Base-by-base conservation (phyloP, 1,140 invertebrate species). In the Delia radicum region DNA sequence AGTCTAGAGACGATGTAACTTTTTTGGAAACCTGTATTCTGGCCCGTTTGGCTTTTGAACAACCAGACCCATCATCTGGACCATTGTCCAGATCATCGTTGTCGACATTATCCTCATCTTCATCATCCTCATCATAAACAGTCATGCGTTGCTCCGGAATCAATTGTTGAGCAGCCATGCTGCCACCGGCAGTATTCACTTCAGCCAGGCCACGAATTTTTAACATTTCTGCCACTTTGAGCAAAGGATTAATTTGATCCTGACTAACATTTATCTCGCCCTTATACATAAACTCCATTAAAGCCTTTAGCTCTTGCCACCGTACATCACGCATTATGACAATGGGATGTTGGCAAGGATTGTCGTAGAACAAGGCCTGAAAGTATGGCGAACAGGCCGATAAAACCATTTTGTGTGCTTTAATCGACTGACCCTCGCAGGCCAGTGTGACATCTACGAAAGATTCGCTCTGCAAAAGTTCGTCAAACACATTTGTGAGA, bases 351-450 rank as follows among this genome's bases (percentile, higher is more conserved):
- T 94, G 92, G 87, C 95, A 96, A 26, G 95, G 95, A 85, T 96
- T 96, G 79, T 96, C 95, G 88, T 94, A 94, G 87, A 97, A 95
- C 62, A 98, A 88, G 3, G 92, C 90, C 86, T 96, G 95, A 87
- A 97, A 97, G 87, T 96, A 97, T 3, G 95, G 94, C 79, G 94
- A 95, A 88, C 95, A 97, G 18, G 96, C 95, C 8, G 95, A 96
- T 61, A 97, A 87, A 2, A 97, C 94, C 91, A 97, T 94, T 84
- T 96, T 96, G 89, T 97, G 95, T 2, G 95, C 95, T 85, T 96
- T 96, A 74, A 97, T 91, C 75, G 93, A 95, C 81, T 94, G 92
- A 0, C 95, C 95, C 80, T 97, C 95, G 87, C 95, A 96, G 42
- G 95, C 94, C 27, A 97, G 87, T 10, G 95, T 97, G 69, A 97